Conservation (phyloP, 2,113 vertebrate species). For the Phasianus colchicus region DNA sequence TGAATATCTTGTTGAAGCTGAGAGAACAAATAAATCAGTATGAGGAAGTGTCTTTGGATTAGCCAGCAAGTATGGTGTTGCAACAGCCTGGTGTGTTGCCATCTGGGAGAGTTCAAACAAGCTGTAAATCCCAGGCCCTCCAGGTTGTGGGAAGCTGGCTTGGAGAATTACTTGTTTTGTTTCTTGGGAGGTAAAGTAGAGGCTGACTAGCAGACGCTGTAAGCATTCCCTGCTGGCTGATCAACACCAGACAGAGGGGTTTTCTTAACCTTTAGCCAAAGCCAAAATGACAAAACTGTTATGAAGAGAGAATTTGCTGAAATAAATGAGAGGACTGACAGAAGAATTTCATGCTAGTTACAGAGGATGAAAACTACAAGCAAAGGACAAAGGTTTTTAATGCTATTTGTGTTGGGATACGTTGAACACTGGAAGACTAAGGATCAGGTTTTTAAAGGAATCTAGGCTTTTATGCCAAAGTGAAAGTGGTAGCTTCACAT, state of each 20-base stretch:
- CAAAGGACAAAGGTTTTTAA: background rate
- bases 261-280: slow-evolving; percentile 67
- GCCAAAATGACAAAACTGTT: background rate
- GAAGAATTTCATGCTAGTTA: background rate
- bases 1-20: background rate
- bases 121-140: slow-evolving; percentile 55
- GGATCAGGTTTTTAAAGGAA: background rate
- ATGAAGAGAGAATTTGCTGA: background rate
- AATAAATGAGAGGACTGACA: background rate
- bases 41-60: slow-evolving; percentile 63
- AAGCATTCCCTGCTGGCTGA: slow-evolving; percentile 68
- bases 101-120: slow-evolving; percentile 69
- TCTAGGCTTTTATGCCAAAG: background rate
- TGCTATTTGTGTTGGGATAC: background rate
- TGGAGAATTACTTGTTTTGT: slow-evolving; percentile 73
- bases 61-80: slow-evolving; percentile 25
- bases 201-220: slow-evolving; percentile 48
- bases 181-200: slow-evolving; percentile 64
- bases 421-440: background rate
- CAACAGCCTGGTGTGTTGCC: slow-evolving; percentile 40
- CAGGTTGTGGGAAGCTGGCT: slow-evolving; percentile 55
- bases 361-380: background rate
- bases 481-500: background rate
- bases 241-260: slow-evolving; percentile 50
- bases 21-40: slow-evolving; percentile 70